Evolutionary conservation across 2,888 invertebrate genomes (phyloP), one percentile per base, ranked within the genome.

Genomic region (Chirona hameri): DNA sequence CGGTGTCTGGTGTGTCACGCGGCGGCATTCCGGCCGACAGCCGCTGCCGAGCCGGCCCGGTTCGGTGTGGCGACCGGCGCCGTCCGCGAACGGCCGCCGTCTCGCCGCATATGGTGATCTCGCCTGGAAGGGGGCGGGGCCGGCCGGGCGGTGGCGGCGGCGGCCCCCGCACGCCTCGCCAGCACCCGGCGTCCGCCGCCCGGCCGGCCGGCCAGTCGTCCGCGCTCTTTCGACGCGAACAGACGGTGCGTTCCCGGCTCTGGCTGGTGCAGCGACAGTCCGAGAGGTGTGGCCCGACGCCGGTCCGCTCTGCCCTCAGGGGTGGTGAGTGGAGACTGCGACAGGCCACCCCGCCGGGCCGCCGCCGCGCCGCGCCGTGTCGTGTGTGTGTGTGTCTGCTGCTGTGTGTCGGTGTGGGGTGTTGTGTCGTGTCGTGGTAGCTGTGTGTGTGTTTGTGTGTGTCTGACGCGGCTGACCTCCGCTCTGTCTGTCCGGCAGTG

Each of bases 181-280:
- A 52, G 52, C 52, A 18, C 65, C 65, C n/a, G 65, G n/a, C n/a
- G n/a, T n/a, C n/a, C 65, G 65, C 65, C 27, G 65, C 0, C 65
- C n/a, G 10, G n/a, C 65, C 65, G 65, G n/a, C 65, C 12, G n/a
- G 5, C 65, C 65, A 65, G 65, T 65, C 65, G 65, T 27, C n/a
- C 65, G 65, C 65, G 65, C n/a, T n/a, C n/a, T n/a, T 27, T 24
- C 7, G n/a, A n/a, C 65, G 65, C 65, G 65, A n/a, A 65, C 65
- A 27, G 65, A 65, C 65, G 65, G 65, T 65, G 65, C 65, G 65
- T 65, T 10, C n/a, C 65, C n/a, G 27, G 65, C 65, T 65, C 65
- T 27, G 65, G 65, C 60, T n/a, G 60, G 65, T 27, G 65, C n/a
- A 24, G 27, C 27, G 7, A 24, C 24, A 3, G 24, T 21, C 60